Evolutionary conservation across 2,113 vertebrate species (phyloP), one percentile per base, ranked within the genome.

Genomic region (Hemibagrus wyckioides): DNA sequence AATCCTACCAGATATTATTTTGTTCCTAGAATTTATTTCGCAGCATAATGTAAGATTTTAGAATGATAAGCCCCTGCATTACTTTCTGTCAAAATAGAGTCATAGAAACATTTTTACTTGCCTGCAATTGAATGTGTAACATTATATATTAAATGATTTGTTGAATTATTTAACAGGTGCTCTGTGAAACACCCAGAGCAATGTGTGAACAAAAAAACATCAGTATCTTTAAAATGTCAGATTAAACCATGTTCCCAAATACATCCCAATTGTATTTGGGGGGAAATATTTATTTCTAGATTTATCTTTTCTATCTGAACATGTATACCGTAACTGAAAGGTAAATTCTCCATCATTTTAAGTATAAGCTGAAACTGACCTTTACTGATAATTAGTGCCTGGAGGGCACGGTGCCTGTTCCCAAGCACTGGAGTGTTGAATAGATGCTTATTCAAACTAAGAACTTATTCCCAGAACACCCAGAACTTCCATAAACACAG

Each of bases 391-490:
- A 81, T 81, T 59, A 81, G 10, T 81, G 79, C 54, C 79, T 81
- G 54, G 79, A 81, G 79, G 54, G 79, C 36, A 17, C 54, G 6
- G 11, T 28, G 79, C 79, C 33, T 81, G 54, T 81, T 81, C 79
- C 56, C 56, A 59, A 81, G 54, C 19, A 39, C 79, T 81, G 79
- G 30, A 39, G 54, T 59, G 79, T 41, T 39, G 79, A 81, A 81
- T 14, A 81, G 5, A 59, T 59, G 79, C 79, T 81, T 81, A 59
- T 59, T 33, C 54, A 81, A 81, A 39, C 84, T 21, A 77, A 67
- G 75, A 25, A 65, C 48, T 17, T 77, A 33, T 59, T 76, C 15
- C 56, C 86, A 83, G 81, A 87, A 76, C 80, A 61, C 86, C 71
- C 69, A 39, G 73, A 39, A 63, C 52, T 83, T 59, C 56, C 81